Evolutionary conservation across 2,888 invertebrate species (phyloP).

Genomic region (Caenorhabditis virilis): DNA sequence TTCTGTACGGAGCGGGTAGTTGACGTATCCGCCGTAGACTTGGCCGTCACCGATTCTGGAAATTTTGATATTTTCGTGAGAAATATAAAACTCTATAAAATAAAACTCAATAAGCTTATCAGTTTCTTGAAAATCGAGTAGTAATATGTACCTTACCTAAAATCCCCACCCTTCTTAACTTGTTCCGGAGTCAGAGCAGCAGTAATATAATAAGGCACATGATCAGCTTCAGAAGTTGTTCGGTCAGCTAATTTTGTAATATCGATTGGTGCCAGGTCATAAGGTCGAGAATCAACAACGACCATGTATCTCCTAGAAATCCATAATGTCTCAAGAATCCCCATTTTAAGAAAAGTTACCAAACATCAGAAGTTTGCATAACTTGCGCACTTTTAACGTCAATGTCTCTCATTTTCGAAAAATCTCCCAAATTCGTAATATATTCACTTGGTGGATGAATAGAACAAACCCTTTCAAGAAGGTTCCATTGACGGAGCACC

Average conservation of each 20-base stretch:
- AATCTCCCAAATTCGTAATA: constrained; percentile 43
- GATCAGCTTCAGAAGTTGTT: constrained; percentile 51
- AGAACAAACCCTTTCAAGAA: constrained; percentile 55
- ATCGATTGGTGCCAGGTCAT: constrained; percentile 50
- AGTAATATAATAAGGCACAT: constrained; percentile 56
- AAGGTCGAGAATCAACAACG: constrained; percentile 51
- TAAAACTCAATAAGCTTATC: too few relatives aligned
- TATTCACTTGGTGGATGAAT: constrained; percentile 50
- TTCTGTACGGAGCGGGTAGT: constrained; percentile 53
- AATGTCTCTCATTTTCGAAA: constrained; percentile 43
- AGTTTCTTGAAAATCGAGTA: too few relatives aligned
- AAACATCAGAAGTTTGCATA: constrained; percentile 31
- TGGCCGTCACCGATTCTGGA: constrained; percentile 58
- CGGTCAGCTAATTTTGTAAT: constrained; percentile 50
- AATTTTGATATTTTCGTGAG: neutral
- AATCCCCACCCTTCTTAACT: constrained; percentile 35
- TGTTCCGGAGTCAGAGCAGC: constrained; percentile 51
- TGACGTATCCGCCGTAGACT: constrained; percentile 58
- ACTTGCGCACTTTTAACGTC: constrained; percentile 38
- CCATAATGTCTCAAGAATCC: too few relatives aligned
- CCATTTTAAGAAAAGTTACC: too few relatives aligned
- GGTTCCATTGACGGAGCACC: constrained; percentile 50
- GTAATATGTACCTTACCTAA: constrained; percentile 35
- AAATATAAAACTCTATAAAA: too few relatives aligned
- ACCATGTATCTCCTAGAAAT: constrained; percentile 50